Conservation (phyloP, 2,797 vertebrate genomes). For the Pagetopsis macropterus region DNA sequence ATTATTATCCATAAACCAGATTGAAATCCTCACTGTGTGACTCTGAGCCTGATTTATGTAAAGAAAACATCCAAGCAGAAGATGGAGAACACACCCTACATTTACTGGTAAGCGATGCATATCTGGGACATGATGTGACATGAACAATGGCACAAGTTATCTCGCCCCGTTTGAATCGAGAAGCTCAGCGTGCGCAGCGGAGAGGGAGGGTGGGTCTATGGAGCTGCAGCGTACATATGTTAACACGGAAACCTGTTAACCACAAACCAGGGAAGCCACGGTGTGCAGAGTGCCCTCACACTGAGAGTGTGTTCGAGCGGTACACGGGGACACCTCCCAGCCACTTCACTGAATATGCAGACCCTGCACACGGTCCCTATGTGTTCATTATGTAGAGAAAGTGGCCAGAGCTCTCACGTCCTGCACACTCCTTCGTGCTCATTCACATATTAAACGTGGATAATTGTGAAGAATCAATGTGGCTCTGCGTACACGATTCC, state of each 20-base stretch:
- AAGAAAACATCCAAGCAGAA: slow-evolving; percentile 45
- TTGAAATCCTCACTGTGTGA: slow-evolving; percentile 47
- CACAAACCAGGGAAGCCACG: slow-evolving; percentile 22
- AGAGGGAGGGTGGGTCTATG: slow-evolving; percentile 21
- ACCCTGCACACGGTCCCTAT: slow-evolving; percentile 21
- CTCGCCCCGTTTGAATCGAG: slow-evolving; percentile 16
- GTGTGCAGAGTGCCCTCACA: slow-evolving; percentile 26
- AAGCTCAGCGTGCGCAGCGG: slow-evolving; percentile 5
- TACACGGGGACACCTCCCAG: slow-evolving; percentile 33
- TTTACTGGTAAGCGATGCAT: slow-evolving; percentile 45
- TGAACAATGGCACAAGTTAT: slow-evolving; percentile 49
- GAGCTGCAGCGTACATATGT: slow-evolving; percentile 44
- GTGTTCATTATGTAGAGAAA: slow-evolving; percentile 60
- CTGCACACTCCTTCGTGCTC: slow-evolving; percentile 50
- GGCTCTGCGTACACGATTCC: slow-evolving; percentile 58
- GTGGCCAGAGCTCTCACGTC: slow-evolving; percentile 37
- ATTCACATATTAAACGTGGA: slow-evolving; percentile 75
- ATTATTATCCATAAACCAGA: slow-evolving; percentile 54
- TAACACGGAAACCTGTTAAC: slow-evolving; percentile 53
- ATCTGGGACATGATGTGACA: slow-evolving; percentile 48
- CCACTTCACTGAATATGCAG: slow-evolving; percentile 32
- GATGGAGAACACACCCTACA: slow-evolving; percentile 21
- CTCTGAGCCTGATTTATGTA: slow-evolving; percentile 48
- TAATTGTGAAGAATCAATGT: slow-evolving; percentile 79
- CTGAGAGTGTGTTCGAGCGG: slow-evolving; percentile 41